Evolutionary conservation across 2,113 vertebrate species (phyloP).

Genomic region (Nesoenas mayeri): DNA sequence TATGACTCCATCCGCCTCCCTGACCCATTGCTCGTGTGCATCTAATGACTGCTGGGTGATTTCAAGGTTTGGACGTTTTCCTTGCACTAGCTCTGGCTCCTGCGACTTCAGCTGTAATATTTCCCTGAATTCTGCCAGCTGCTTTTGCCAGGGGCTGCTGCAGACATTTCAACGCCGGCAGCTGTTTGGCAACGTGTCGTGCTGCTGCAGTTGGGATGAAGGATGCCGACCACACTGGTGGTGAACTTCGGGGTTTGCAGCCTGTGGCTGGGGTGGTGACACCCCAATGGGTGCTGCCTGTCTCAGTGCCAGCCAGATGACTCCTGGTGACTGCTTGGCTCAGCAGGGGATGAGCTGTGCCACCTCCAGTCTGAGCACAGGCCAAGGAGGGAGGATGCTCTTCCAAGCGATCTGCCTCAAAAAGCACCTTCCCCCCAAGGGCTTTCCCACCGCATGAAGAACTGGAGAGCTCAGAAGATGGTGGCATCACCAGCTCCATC

Average conservation of each 20-base stretch:
- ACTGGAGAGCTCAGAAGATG: neutral
- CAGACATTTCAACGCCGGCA: neutral
- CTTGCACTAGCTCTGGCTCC: neutral
- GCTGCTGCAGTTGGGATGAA: neutral
- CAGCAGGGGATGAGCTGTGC: neutral
- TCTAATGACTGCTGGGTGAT: neutral
- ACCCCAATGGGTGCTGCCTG: neutral
- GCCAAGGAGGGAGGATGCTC: neutral
- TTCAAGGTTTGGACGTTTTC: neutral
- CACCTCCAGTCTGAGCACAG: neutral
- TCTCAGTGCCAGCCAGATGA: neutral
- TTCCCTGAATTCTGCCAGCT: neutral
- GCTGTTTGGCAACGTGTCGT: neutral
- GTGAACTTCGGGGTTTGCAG: neutral
- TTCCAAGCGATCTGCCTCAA: neutral
- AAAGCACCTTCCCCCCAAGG: neutral
- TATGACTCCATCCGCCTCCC: neutral
- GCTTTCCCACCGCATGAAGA: neutral
- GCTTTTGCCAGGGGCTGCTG: neutral
- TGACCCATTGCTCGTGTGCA: neutral
- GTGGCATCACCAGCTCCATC: neutral
- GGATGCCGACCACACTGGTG: neutral
- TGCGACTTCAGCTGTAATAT: neutral
- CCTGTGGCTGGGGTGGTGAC: neutral
- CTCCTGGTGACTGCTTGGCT: neutral